Conservation (phyloP, 2,113 vertebrate species). For the Xiphophorus couchianus region DNA sequence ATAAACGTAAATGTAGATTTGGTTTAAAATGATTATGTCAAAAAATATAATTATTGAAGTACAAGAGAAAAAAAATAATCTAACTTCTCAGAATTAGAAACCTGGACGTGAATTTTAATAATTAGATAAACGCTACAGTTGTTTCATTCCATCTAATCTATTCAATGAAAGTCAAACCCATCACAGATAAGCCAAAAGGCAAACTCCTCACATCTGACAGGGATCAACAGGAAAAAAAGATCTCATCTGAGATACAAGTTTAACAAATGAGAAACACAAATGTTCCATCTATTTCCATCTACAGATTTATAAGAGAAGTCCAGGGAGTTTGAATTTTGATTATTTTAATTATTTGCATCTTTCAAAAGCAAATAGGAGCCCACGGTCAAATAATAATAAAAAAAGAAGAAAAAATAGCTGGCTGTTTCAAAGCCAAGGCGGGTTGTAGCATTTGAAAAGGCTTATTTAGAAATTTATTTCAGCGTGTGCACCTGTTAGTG, state of each 20-base stretch:
- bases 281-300: slow-evolving; percentile 43
- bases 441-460: slow-evolving; percentile 38
- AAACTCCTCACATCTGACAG: slow-evolving; percentile 23
- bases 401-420: slow-evolving; percentile 22
- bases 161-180: slow-evolving; percentile 16
- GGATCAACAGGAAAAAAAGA: slow-evolving; percentile 20
- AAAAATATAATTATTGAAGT: neutral
- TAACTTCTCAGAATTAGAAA: neutral
- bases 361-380: slow-evolving; percentile 27
- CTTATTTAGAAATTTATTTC: slow-evolving; percentile 46
- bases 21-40: neutral
- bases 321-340: slow-evolving; percentile 13
- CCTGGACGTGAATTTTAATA: slow-evolving; percentile 22
- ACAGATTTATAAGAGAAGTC: slow-evolving; percentile 23
- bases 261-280: slow-evolving; percentile 2
- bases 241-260: neutral
- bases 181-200: slow-evolving; percentile 13
- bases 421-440: slow-evolving; percentile 28
- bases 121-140: slow-evolving; percentile 1
- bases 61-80: neutral
- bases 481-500: slow-evolving; percentile 12
- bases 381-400: slow-evolving; percentile 40
- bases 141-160: neutral
- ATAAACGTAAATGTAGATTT: neutral
- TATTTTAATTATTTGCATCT: slow-evolving; percentile 47